Evolutionary conservation across 2,888 invertebrate species (phyloP).

Genomic region (Epiblema foenella): DNA sequence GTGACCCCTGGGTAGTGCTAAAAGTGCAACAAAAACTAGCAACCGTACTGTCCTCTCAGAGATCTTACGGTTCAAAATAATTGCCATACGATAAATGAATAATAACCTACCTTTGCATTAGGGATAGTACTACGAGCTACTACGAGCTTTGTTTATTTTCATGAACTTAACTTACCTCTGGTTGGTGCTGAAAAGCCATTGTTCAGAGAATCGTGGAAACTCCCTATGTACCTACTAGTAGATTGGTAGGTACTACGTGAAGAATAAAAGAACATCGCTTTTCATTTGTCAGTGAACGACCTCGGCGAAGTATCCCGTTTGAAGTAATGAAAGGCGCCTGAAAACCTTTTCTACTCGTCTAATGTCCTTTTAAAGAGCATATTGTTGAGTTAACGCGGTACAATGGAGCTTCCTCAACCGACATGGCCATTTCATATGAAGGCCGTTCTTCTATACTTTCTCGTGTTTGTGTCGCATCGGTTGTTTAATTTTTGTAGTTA

Average conservation of each 20-base stretch:
- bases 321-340: conserved; percentile 52
- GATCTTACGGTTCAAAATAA: no score
- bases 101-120: no score
- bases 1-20: no score
- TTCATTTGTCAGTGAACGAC: conserved; percentile 47
- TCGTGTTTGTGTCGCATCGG: conserved; percentile 10
- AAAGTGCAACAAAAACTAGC: no score
- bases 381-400: conserved; percentile 37
- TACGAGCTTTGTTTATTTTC: no score
- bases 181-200: not conserved
- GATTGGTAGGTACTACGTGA: not conserved
- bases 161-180: not conserved
- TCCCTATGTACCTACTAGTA: not conserved
- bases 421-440: conserved; percentile 16
- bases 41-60: no score
- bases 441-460: conserved; percentile 22
- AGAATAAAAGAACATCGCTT: conserved; percentile 32
- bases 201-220: conserved; percentile 2
- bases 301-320: conserved; percentile 52
- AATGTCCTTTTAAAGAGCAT: conserved; percentile 49
- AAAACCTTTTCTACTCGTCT: conserved; percentile 48
- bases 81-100: no score
- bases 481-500: not conserved
- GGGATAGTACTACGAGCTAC: no score
- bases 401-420: conserved; percentile 36